phyloP scores from a whole-genome alignment of 1,140 invertebrate genomes.

The Atopsyche davidsoni region DNA sequence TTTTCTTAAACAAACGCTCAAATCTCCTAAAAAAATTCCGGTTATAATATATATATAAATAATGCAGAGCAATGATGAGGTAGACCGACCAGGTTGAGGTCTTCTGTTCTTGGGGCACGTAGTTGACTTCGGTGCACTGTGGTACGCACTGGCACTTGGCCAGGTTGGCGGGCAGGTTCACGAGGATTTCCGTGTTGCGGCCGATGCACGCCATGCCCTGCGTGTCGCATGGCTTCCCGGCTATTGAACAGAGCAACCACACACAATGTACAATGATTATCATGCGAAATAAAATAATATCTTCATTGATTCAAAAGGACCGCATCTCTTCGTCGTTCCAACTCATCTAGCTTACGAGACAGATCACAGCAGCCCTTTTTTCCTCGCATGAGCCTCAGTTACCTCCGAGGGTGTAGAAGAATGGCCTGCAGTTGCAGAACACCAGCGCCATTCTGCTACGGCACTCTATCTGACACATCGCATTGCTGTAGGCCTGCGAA shows the following conservation, averaged over 20 bases:
- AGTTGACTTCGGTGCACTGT: conserved; percentile 50
- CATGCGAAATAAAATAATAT: background rate
- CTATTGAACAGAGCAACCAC: conserved; percentile 2
- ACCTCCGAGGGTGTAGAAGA: conserved; percentile 50
- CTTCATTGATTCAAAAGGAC: background rate
- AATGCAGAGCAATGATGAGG: background rate
- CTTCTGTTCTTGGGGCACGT: conserved; percentile 50
- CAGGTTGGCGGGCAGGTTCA: conserved; percentile 47
- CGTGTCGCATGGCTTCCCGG: conserved; percentile 48
- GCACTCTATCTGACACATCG: conserved; percentile 52
- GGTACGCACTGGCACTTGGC: conserved; percentile 50
- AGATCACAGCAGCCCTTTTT: background rate
- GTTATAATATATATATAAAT: background rate
- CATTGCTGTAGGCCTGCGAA: conserved; percentile 47
- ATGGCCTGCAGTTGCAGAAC: conserved; percentile 51
- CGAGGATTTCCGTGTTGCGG: conserved; percentile 44
- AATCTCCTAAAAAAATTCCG: background rate
- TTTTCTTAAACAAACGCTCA: no score
- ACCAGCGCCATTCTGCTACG: conserved; percentile 45
- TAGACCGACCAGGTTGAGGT: conserved; percentile 35
- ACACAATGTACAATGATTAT: background rate
- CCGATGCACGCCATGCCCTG: conserved; percentile 49
- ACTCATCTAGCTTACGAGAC: background rate
- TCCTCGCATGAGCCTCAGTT: conserved; percentile 9
- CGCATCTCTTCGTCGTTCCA: background rate